These are phyloP conservation scores for Anableps anableps DNA, from an alignment of 2,797 vertebrate genomes.

Conservation along the genomic window DNA sequence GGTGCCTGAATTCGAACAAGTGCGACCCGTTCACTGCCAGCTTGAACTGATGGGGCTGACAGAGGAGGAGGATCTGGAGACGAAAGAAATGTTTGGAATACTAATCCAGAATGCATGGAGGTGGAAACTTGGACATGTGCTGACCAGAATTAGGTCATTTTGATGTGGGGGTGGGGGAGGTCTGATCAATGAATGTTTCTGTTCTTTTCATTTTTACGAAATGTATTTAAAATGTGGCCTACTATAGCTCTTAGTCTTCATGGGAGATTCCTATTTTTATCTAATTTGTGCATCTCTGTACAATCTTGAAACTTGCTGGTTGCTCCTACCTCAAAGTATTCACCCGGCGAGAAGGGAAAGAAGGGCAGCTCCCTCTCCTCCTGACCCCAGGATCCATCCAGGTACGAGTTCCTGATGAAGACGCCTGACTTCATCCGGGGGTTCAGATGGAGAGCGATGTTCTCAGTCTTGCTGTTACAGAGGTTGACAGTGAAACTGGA, in stretches of 20 bases:
- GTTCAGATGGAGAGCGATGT: slow-evolving; percentile 93
- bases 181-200: no score
- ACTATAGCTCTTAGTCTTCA: no score
- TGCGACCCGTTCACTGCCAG: slow-evolving; percentile 92
- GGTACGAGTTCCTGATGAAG: slow-evolving; percentile 93
- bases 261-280: no score
- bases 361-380: slow-evolving; percentile 87
- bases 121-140: background rate
- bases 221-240: no score
- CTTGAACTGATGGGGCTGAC: slow-evolving; percentile 90
- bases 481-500: slow-evolving; percentile 90
- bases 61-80: slow-evolving; percentile 90
- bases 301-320: background rate
- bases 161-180: no score
- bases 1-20: slow-evolving; percentile 91
- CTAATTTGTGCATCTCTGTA: background rate
- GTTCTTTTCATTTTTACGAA: no score
- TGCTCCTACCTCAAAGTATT: slow-evolving; percentile 93
- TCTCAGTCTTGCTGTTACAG: slow-evolving; percentile 82
- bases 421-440: slow-evolving; percentile 86
- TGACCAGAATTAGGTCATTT: background rate
- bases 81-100: background rate
- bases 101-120: background rate
- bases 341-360: slow-evolving; percentile 92
- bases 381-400: slow-evolving; percentile 91